Base-by-base conservation (phyloP, 2,797 vertebrate species). In the Odontamblyopus rebecca region DNA sequence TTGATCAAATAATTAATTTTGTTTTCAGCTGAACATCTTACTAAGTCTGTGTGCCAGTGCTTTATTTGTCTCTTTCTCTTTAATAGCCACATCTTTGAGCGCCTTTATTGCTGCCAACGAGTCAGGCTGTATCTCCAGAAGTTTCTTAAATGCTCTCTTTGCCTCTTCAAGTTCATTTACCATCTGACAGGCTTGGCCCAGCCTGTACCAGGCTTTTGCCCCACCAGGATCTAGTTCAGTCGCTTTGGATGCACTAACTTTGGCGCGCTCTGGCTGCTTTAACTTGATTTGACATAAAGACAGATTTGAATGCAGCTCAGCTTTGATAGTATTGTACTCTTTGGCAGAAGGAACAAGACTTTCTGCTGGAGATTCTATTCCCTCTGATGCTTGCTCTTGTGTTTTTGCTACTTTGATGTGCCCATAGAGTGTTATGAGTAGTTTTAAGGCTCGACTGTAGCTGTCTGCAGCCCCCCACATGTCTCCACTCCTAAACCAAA, bases 211-310 rank as follows among this genome's bases (percentile, higher is more conserved):
- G 35, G 94, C 95, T 85, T 98, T 97, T 50, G 92, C 62, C 1
- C 92, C 93, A 3, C 77, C 65, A 0, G 96, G 94, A 48, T 96
- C 93, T 68, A 95, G 88, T 73, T 91, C 87, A 26, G 95, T 91
- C 2, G 95, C 95, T 80, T 94, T 94, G 23, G 90, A 79, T 9
- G 96, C 95, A 57, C 89, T 96, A 71, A 84, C 86, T 61, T 88
- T 94, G 0, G 96, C 96, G 41, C 88, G 80, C 15, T 77, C 77
- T 1, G 94, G 94, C 44, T 95, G 94, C 35, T 93, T 94, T 57
- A 95, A 84, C 78, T 93, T 93, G 61, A 97, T 90, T 86, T 98
- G 96, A 69, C 96, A 97, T 61, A 96, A 90, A 0, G 96, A 95
- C 57, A 97, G 74, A 86, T 97, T 97, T 53, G 95, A 94, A 68